These are phyloP conservation scores for Morone chrysops DNA, from an alignment of 2,113 vertebrate species.

Conservation along the genomic window DNA sequence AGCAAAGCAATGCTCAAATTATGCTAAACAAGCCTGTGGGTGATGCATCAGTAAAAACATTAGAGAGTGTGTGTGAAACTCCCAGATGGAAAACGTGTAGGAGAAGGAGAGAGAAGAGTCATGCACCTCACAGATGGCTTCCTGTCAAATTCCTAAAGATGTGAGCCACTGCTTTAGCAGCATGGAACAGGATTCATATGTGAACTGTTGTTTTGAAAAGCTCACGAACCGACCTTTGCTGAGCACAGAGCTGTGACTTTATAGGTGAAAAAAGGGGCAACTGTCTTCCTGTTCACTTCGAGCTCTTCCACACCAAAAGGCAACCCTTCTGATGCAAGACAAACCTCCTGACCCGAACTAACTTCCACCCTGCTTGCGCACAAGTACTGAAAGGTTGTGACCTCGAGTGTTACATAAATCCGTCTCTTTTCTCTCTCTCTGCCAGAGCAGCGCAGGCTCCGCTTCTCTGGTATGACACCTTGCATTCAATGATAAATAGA, in stretches of 20 bases:
- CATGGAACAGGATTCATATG: background rate
- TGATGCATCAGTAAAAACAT: constrained; percentile 27
- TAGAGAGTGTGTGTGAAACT: constrained; percentile 15
- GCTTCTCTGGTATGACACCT: constrained; percentile 61
- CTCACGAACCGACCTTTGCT: constrained; percentile 1
- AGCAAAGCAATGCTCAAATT: constrained; percentile 21
- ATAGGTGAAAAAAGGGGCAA: constrained; percentile 19
- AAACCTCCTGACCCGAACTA: constrained; percentile 31
- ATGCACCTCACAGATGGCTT: constrained; percentile 26
- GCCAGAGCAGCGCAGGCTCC: constrained; percentile 14
- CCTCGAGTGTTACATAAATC: constrained; percentile 59
- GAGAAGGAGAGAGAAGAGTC: constrained; percentile 6
- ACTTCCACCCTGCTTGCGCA: constrained; percentile 28
- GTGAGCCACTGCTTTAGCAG: background rate
- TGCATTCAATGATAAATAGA: constrained; percentile 57
- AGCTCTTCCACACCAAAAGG: constrained; percentile 23
- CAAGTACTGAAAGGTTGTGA: constrained; percentile 47
- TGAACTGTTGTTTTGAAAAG: background rate
- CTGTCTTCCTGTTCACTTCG: constrained; percentile 20
- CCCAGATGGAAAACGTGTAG: constrained; percentile 21
- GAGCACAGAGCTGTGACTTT: constrained; percentile 7
- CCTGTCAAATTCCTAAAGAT: constrained; percentile 29
- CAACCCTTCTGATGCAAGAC: constrained; percentile 1
- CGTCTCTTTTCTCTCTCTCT: constrained; percentile 14
- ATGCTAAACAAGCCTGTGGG: constrained; percentile 41